Base-by-base conservation (phyloP, 1,140 invertebrate genomes). In the Temnothorax curvispinosus region DNA sequence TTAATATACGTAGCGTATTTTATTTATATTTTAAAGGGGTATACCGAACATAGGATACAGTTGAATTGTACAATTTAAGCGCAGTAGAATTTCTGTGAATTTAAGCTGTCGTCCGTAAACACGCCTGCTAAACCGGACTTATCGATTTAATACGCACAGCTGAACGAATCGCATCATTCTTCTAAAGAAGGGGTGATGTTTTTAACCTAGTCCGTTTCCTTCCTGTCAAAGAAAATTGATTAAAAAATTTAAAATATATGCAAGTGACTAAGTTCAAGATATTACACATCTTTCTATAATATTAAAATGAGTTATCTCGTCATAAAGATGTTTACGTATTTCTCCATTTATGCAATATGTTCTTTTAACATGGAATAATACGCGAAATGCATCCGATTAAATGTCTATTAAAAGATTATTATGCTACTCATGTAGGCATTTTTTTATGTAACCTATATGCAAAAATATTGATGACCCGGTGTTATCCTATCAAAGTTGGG, bases 71-170 rank as follows among this genome's bases (percentile, higher is more conserved):
- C 15, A n/a, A n/a, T 72, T 58, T 44, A 56, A 2, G 41, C n/a
- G n/a, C 3, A 65, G 2, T 44, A 32, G 47, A 44, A 18, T 82
- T 44, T 67, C n/a, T 35, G 15, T 54, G 8, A 41, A 41, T 69
- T 74, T 47, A 47, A 74, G 41, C n/a, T 50, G 18, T 50, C 18
- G 21, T n/a, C n/a, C 13, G 41, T 15, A 62, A 15, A 41, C 18
- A 60, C 13, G 41, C 13, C 27, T 21, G 3, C 13, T 21, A 62
- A 75, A 75, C 69, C 13, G 38, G 32, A 9, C 38, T 74, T 84
- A 84, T 84, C 8, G 80, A 84, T 84, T 84, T 75, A 84, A 84
- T 84, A 84, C 27, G 9, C 41, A 52, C 13, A 69, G 65, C n/a
- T 67, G 64, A 13, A 82, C 27, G 41, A 74, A 47, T 60, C 27